A percentile compares a stretch with the other conserved stretches of the same genome.
phyloP scores from a whole-genome alignment of 1,140 invertebrate species.

The Lordiphosa mommai region DNA sequence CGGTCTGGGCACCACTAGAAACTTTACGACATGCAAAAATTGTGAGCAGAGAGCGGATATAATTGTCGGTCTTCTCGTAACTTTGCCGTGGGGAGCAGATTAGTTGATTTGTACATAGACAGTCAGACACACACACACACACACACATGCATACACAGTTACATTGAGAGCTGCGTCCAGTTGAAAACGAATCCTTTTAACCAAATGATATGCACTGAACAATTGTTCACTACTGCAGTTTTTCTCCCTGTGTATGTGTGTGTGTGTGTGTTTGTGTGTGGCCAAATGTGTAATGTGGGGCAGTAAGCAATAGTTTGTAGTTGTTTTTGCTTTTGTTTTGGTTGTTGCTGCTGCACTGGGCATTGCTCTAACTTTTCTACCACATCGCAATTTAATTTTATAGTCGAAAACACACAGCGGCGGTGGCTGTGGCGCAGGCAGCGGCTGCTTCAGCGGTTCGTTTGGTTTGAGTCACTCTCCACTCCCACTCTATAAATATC shows the following conservation, averaged over 20 bases:
- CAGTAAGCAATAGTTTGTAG: constrained; percentile 67
- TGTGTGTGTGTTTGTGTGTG: constrained; percentile 30
- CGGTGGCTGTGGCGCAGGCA: constrained; percentile 37
- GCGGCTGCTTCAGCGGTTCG: constrained; percentile 13
- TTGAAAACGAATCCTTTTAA: constrained; percentile 66
- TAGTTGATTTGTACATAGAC: constrained; percentile 67
- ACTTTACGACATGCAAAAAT: constrained; percentile 78
- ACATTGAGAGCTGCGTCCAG: constrained; percentile 5
- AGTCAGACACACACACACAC: constrained; percentile 22
- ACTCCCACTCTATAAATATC: background rate
- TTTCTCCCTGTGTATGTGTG: constrained; percentile 18
- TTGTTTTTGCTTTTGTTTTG: constrained; percentile 2
- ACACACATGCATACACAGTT: constrained; percentile 2
- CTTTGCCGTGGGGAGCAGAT: constrained; percentile 76
- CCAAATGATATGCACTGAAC: constrained; percentile 73
- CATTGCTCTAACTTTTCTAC: constrained; percentile 70
- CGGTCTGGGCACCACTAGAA: constrained; percentile 63
- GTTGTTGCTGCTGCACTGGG: constrained; percentile 33
- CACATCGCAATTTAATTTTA: constrained; percentile 77
- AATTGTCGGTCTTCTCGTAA: constrained; percentile 77
- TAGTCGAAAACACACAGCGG: constrained; percentile 74
- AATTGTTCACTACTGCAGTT: constrained; percentile 66
- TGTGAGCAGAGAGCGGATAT: constrained; percentile 76
- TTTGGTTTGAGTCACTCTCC: background rate
- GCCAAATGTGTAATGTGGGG: constrained; percentile 65